These are phyloP conservation scores for Romanogobio albipinnatus DNA, from an alignment of 2,113 vertebrate species.

Conservation along the genomic window DNA sequence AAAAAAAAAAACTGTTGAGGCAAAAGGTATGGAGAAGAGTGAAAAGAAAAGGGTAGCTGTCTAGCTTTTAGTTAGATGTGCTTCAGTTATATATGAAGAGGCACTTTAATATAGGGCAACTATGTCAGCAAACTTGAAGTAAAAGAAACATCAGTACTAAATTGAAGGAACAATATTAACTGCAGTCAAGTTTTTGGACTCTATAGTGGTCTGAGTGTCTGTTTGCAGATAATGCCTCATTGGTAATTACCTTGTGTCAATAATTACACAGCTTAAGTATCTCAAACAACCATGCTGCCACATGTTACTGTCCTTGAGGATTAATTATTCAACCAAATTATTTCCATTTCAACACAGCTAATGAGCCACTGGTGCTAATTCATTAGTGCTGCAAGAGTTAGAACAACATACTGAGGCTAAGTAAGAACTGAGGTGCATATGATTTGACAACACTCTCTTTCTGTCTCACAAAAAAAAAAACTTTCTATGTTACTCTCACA, in stretches of 20 bases:
- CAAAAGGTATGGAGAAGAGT: not conserved
- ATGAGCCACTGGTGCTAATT: slow-evolving; percentile 40
- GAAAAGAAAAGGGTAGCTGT: not conserved
- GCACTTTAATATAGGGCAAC: not conserved
- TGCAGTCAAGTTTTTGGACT: not conserved
- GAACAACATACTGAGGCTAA: not conserved
- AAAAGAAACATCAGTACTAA: not conserved
- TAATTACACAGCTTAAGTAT: slow-evolving; percentile 47
- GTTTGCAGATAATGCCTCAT: slow-evolving; percentile 6
- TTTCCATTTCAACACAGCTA: slow-evolving; percentile 43
- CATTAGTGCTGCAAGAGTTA: slow-evolving; percentile 19
- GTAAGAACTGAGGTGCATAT: slow-evolving; percentile 18
- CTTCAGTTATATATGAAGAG: not conserved
- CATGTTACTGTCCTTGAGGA: slow-evolving; percentile 28
- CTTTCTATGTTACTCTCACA: not conserved
- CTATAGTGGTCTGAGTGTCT: not conserved
- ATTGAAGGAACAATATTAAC: not conserved
- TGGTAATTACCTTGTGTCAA: slow-evolving; percentile 44
- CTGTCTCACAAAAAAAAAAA: not conserved
- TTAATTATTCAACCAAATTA: slow-evolving; percentile 52
- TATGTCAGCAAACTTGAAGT: not conserved
- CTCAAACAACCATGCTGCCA: slow-evolving; percentile 38
- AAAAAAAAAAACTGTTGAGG: not conserved
- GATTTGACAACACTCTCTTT: not conserved
- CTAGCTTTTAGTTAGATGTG: not conserved